A percentile compares a stretch with the other conserved stretches of the same genome.
These are phyloP conservation scores for Melanchra persicariae DNA, from an alignment of 2,888 invertebrate genomes.

Conservation along the genomic window DNA sequence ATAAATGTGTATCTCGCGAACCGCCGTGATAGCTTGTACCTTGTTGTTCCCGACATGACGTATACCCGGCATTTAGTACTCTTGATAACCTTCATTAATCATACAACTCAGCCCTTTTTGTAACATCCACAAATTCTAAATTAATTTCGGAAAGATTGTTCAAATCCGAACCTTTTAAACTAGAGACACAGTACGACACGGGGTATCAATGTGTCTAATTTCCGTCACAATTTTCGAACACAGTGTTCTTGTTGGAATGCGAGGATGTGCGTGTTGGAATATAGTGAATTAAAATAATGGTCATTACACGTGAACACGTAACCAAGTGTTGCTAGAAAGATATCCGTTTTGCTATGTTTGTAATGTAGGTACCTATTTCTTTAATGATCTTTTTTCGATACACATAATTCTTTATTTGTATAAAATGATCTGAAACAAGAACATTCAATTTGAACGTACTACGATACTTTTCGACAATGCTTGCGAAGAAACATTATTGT, in stretches of 20 bases:
- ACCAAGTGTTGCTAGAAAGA: conserved; percentile 24
- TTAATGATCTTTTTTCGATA: not conserved
- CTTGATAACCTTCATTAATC: conserved; percentile 50
- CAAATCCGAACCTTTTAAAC: conserved; percentile 17
- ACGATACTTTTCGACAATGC: too few species aligned
- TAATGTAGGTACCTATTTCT: not conserved
- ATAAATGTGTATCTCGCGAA: conserved; percentile 12
- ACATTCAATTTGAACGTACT: too few species aligned
- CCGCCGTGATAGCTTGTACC: not conserved
- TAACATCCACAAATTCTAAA: conserved; percentile 33
- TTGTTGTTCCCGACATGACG: conserved; percentile 7
- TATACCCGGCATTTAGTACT: conserved; percentile 21
- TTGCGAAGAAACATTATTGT: too few species aligned
- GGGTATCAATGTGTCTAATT: not conserved
- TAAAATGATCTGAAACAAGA: not conserved
- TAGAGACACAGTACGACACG: conserved; percentile 14
- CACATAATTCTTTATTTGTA: not conserved
- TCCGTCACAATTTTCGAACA: not conserved
- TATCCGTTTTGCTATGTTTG: conserved; percentile 7
- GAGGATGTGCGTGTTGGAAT: conserved; percentile 39
- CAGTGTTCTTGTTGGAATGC: conserved; percentile 25
- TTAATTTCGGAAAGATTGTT: conserved; percentile 44
- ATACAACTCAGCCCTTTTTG: conserved; percentile 54
- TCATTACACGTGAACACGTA: conserved; percentile 50
- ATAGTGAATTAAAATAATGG: conserved; percentile 35